Percentiles rank a stretch among this genome's conserved stretches.
phyloP scores from a whole-genome alignment of 2,888 invertebrate species.

The Oegoconia quadripuncta region DNA sequence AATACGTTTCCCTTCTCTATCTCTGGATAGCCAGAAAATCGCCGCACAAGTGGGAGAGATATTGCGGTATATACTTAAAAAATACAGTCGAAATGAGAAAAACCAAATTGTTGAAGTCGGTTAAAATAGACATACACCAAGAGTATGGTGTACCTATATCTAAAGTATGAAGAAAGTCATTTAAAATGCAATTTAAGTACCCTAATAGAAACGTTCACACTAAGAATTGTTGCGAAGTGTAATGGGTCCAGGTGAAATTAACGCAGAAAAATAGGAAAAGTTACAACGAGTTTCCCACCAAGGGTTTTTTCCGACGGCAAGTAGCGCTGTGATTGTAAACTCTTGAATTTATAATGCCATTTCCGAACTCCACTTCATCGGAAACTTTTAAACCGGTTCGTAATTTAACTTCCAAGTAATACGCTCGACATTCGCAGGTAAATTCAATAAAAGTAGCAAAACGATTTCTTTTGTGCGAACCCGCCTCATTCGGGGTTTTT shows the following conservation, averaged over 20 bases:
- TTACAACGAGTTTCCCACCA: conserved; percentile 74
- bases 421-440: conserved; percentile 45
- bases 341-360: conserved; percentile 78
- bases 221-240: conserved; percentile 77
- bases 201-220: conserved; percentile 69
- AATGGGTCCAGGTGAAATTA: conserved; percentile 77
- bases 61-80: too few relatives aligned
- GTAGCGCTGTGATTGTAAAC: conserved; percentile 78
- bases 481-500: conserved; percentile 5
- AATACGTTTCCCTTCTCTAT: too few relatives aligned
- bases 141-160: neutral
- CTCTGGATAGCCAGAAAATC: too few relatives aligned
- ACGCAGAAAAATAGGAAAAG: conserved; percentile 80
- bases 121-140: too few relatives aligned
- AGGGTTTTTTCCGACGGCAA: conserved; percentile 68
- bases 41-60: too few relatives aligned
- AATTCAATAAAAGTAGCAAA: conserved; percentile 38
- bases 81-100: too few relatives aligned
- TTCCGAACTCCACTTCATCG: conserved; percentile 76
- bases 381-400: conserved; percentile 70
- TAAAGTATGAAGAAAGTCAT: conserved; percentile 45
- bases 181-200: conserved; percentile 73
- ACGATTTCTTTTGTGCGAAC: conserved; percentile 13
- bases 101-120: too few relatives aligned
- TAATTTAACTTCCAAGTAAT: conserved; percentile 64